Conservation (phyloP, 2,797 vertebrate genomes). For the Scomberomorus guttatus region DNA sequence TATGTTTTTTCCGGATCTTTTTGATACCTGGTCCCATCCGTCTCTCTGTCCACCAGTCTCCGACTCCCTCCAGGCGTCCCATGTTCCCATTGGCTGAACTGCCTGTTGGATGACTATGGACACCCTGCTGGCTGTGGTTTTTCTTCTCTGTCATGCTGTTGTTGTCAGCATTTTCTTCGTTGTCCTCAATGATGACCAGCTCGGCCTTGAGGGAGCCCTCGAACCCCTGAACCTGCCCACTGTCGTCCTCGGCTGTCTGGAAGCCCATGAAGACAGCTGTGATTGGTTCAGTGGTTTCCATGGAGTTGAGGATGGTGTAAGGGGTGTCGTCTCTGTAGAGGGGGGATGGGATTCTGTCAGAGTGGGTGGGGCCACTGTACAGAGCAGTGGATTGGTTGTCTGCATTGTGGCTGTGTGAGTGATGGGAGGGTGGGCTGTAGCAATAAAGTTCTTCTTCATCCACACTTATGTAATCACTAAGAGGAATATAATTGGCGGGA, state of each 20-base stretch:
- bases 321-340: conserved; percentile 76
- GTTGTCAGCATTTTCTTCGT: conserved; percentile 54
- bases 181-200: conserved; percentile 87
- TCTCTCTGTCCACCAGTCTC: conserved; percentile 52
- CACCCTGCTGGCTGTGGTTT: conserved; percentile 65
- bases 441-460: conserved; percentile 51
- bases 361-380: conserved; percentile 47
- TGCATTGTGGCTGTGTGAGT: conserved; percentile 16
- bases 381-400: conserved; percentile 43
- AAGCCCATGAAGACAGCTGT: conserved; percentile 96
- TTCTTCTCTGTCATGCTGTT: conserved; percentile 46
- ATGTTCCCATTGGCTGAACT: conserved; percentile 52
- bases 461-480: conserved; percentile 52
- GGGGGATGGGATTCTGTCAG: conserved; percentile 58
- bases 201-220: conserved; percentile 90
- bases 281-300: conserved; percentile 87
- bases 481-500: conserved; percentile 62
- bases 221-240: conserved; percentile 73
- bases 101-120: conserved; percentile 37
- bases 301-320: conserved; percentile 84
- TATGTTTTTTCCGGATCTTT: conserved; percentile 77
- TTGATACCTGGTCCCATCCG: conserved; percentile 84
- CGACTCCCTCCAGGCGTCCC: conserved; percentile 39
- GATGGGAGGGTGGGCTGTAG: conserved; percentile 49
- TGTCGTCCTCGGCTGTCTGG: conserved; percentile 83